Evolutionary conservation across 30 jellyfish, hydroid and myxozoan species (phyloP), one percentile per base, ranked within the genome.

Genomic region (Cassiopea xamachana): DNA sequence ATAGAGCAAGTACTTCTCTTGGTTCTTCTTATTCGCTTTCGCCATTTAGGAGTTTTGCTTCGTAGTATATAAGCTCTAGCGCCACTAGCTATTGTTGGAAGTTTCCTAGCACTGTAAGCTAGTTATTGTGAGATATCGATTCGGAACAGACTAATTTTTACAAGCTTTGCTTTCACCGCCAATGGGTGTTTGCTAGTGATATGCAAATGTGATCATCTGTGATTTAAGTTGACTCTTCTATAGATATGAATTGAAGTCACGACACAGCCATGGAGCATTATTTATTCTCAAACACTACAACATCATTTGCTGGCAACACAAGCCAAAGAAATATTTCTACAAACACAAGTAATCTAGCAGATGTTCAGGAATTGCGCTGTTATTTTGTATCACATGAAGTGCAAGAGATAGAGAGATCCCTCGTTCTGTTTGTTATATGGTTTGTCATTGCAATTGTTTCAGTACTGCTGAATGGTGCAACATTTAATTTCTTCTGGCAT

Each of bases 331-430:
- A 39, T 51, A 17, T 1, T 10, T 51, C 87, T 2, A 8, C 7
- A 8, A 75, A 7, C 13, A 50, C 55, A 69, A 50, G 27, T 15
- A 69, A 14, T 14, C 75, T 48, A 49, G 2, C 49, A 1, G 51
- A 4, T 15, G 50, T 78, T 45, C 74, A 68, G 8, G 43, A 60
- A 58, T 50, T 82, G 81, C 68, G 90, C 45, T 82, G 19, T 82
- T 60, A 2, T 48, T 82, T 82, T 4, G 16, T 82, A 18, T 55
- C 39, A 16, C 82, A 39, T 2, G 82, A 58, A 1, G 27, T 62
- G 9, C n/a, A n/a, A n/a, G n/a, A n/a, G n/a, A n/a, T n/a, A n/a
- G 90, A 82, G 1, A 44, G 5, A 16, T 82, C 90, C 60, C 49
- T 45, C 45, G 2, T 51, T 1, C 49, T 9, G 8, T 69, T 74